Base-by-base conservation (phyloP, 2,888 invertebrate genomes). In the Clistopyga incitator region DNA sequence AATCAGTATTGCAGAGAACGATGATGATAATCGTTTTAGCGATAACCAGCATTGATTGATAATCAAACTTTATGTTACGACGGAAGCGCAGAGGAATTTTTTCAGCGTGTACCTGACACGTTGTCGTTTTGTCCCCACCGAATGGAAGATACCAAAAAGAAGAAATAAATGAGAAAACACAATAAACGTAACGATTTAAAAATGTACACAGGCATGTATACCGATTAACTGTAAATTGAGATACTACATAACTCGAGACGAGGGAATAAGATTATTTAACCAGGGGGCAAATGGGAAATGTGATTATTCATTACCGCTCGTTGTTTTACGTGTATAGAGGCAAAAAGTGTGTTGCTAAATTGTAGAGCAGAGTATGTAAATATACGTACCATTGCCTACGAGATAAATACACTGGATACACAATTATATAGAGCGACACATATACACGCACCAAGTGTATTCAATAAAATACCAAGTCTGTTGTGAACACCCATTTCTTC, bases 391-490 rank as follows among this genome's bases (percentile, higher is more conserved):
- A 67, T 71, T 71, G 50, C 64, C 45, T 47, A 38, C 42, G 45
- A 67, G 70, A 38, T 11, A 74, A 59, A 83, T 75, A 81, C 56
- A 78, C 78, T 20, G 56, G 45, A 61, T 23, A 78, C 74, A 59
- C 42, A 72, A 68, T 20, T 61, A 68, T 59, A 67, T 86, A 86
- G 78, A 86, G 81, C 81, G 76, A 82, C 86, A 78, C 76, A 81
- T 83, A 77, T 83, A 77, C 72, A 84, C 85, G 85, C 81, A 81
- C 38, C 52, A 81, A 74, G 68, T 88, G 87, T 89, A 90, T 89
- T 89, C 89, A 91, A 90, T 90, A 90, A 91, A 90, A 90, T 88
- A 89, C 89, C 89, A 90, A 90, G 77, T 85, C 88, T 90, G 90
- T 90, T 90, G 90, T 88, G 88, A 88, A 78, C 0, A 68, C 4